A percentile compares a stretch with the other conserved stretches of the same genome.
Evolutionary conservation across 2,888 invertebrate species (phyloP).

Genomic region (Epinotia bilunana): DNA sequence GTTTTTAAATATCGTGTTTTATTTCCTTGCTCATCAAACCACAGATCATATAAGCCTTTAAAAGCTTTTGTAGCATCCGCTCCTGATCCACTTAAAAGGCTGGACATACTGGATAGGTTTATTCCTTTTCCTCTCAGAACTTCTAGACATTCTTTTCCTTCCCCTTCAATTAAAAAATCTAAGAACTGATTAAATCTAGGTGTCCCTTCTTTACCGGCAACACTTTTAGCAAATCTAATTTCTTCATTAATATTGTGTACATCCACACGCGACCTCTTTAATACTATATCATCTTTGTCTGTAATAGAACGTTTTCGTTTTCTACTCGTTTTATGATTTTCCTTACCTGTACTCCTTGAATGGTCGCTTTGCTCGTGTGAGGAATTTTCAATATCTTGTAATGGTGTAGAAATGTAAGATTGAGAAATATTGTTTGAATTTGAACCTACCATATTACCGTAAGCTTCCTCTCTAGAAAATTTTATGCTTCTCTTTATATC

Average conservation of each 20-base stretch:
- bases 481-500: conserved; percentile 45
- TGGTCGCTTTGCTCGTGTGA: background rate
- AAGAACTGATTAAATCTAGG: conserved; percentile 59
- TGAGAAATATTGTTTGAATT: conserved; percentile 27
- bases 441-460: conserved; percentile 38
- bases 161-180: conserved; percentile 57
- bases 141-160: conserved; percentile 46
- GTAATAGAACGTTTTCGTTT: conserved; percentile 50
- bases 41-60: too few species aligned
- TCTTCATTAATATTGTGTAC: conserved; percentile 49
- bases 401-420: conserved; percentile 37
- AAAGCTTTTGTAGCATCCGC: background rate
- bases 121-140: background rate
- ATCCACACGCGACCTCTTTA: conserved; percentile 49
- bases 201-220: conserved; percentile 58
- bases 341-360: conserved; percentile 34
- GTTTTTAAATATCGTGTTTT: conserved; percentile 36
- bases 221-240: conserved; percentile 58
- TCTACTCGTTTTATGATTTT: conserved; percentile 45
- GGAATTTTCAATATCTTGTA: conserved; percentile 34
- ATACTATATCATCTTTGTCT: conserved; percentile 48
- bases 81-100: background rate
- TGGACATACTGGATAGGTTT: background rate
- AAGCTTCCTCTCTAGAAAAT: conserved; percentile 45
- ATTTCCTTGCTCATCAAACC: conserved; percentile 54